These are phyloP conservation scores for Oncorhynchus clarkii DNA, from an alignment of 2,113 vertebrate genomes.

Conservation along the genomic window DNA sequence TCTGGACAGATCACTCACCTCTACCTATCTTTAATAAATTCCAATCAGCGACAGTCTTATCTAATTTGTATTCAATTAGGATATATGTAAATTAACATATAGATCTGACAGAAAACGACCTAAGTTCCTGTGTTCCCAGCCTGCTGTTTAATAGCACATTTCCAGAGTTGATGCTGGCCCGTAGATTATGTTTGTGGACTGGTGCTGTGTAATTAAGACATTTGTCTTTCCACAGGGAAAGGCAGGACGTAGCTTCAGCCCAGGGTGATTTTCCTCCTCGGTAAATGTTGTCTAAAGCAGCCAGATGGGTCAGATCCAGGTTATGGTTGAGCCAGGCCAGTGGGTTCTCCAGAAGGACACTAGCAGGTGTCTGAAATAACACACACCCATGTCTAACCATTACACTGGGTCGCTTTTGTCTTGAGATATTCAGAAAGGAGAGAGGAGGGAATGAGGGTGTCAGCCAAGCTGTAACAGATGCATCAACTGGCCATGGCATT, in stretches of 20 bases:
- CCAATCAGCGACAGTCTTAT: neutral
- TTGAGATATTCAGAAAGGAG: conserved; percentile 3
- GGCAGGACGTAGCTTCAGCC: neutral
- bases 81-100: no score
- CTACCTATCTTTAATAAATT: conserved; percentile 31
- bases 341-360: conserved; percentile 31
- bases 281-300: conserved; percentile 24
- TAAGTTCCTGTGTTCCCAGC: no score
- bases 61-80: neutral
- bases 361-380: conserved; percentile 36
- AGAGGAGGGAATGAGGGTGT: neutral
- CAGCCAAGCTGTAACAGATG: conserved; percentile 35
- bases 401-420: conserved; percentile 16
- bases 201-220: neutral
- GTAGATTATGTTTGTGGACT: no score
- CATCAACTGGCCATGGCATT: conserved; percentile 14
- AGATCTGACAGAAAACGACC: no score
- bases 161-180: no score
- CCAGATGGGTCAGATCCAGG: conserved; percentile 33
- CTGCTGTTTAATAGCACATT: no score
- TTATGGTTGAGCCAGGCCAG: conserved; percentile 19
- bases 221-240: neutral
- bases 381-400: conserved; percentile 20
- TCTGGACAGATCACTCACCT: conserved; percentile 44
- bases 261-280: conserved; percentile 24